Conservation (phyloP, 2,888 invertebrate species). For the Ectropis crepuscularia region DNA sequence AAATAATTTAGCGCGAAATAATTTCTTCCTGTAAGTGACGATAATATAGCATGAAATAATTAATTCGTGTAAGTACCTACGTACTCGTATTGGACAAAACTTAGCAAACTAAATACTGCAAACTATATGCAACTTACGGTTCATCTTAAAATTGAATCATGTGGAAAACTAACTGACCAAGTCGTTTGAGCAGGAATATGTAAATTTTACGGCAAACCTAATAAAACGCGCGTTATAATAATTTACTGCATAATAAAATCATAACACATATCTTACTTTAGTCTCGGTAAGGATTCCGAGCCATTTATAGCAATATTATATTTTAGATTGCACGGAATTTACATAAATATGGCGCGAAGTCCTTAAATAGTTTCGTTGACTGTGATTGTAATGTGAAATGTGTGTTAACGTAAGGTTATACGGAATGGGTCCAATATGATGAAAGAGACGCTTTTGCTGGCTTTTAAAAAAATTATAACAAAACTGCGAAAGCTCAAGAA, state of each 20-base stretch:
- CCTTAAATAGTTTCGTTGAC: conserved; percentile 44
- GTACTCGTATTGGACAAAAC: too few species aligned
- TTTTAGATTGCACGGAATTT: conserved; percentile 46
- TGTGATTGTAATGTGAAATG: conserved; percentile 40
- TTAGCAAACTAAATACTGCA: too few species aligned
- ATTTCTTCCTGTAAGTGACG: too few species aligned
- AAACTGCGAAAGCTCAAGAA: too few species aligned
- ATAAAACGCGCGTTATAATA: conserved; percentile 40
- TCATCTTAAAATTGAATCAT: conserved; percentile 10
- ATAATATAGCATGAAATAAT: too few species aligned
- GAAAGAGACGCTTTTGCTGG: too few species aligned
- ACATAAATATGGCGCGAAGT: conserved; percentile 46
- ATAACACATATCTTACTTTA: conserved; percentile 43
- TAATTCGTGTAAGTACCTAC: too few species aligned
- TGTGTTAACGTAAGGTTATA: conserved; percentile 1
- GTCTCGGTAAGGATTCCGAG: conserved; percentile 38
- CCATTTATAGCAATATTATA: conserved; percentile 41
- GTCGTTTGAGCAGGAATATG: conserved; percentile 38
- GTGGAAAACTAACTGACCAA: conserved; percentile 23
- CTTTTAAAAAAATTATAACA: too few species aligned
- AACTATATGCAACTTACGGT: too few species aligned
- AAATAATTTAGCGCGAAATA: too few species aligned
- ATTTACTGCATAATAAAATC: conserved; percentile 45
- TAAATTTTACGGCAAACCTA: conserved; percentile 44
- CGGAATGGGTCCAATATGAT: too few species aligned